These are phyloP conservation scores for Hydrolagus affinis DNA, from an alignment of 2,113 vertebrate genomes.

Conservation along the genomic window DNA sequence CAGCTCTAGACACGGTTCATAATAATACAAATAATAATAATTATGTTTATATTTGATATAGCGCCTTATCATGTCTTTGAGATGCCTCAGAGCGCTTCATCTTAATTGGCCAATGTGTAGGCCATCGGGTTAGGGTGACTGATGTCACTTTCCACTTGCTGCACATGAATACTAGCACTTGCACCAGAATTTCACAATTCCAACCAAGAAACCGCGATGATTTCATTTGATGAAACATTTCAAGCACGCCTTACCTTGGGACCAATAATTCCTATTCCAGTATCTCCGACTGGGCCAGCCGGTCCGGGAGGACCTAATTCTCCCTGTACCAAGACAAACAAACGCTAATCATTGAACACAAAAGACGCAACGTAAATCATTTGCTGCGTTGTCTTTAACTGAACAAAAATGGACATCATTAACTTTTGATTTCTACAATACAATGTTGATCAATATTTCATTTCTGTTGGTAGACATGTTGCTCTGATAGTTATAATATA, in stretches of 20 bases:
- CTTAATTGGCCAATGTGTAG: too few species aligned
- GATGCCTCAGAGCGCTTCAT: too few species aligned
- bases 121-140: too few species aligned
- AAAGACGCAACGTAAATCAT: neutral
- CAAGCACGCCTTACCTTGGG: constrained; percentile 60
- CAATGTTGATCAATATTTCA: neutral
- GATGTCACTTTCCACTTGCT: too few species aligned
- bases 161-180: too few species aligned
- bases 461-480: neutral
- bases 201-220: neutral
- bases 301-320: constrained; percentile 66
- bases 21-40: too few species aligned
- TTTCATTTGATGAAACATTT: neutral
- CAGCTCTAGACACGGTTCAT: too few species aligned
- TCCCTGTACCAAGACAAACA: constrained; percentile 57
- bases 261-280: constrained; percentile 73
- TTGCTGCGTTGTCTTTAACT: neutral
- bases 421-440: neutral
- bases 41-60: too few species aligned
- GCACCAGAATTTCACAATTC: too few species aligned
- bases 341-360: constrained; percentile 18
- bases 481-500: too few species aligned
- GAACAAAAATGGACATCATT: neutral
- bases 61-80: too few species aligned
- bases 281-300: constrained; percentile 69